Evolutionary conservation across 2,113 vertebrate species (phyloP).

Genomic region (Andinoacara biseriatus): DNA sequence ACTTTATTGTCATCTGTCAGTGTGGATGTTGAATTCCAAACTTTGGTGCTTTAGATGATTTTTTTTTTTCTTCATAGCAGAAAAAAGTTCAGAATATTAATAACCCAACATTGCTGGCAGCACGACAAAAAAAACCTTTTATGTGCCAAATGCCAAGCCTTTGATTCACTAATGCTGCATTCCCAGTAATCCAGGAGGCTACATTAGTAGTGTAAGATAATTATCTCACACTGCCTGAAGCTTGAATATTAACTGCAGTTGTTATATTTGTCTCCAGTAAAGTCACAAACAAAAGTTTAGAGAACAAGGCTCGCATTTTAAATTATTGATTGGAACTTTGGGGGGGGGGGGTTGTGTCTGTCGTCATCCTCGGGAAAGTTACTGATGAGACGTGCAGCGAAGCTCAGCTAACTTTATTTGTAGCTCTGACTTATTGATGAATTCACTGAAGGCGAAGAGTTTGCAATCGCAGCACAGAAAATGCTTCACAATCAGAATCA

Average conservation of each 20-base stretch:
- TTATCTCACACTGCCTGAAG: conserved; percentile 35
- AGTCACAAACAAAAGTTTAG: conserved; percentile 32
- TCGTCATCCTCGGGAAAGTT: neutral
- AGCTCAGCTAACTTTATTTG: neutral
- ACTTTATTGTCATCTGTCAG: neutral
- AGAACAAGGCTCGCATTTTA: conserved; percentile 24
- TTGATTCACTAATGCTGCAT: conserved; percentile 36
- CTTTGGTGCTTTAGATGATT: neutral
- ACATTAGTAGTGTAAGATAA: conserved; percentile 33
- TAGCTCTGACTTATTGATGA: neutral
- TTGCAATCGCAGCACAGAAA: neutral
- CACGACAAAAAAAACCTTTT: neutral
- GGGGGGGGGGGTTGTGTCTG: neutral
- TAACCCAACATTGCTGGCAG: conserved; percentile 29
- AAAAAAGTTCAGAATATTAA: conserved; percentile 14
- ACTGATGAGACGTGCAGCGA: conserved; percentile 5
- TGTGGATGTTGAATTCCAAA: neutral
- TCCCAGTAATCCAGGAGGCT: conserved; percentile 31
- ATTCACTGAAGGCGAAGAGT: neutral
- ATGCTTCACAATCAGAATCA: neutral
- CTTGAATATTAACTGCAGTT: conserved; percentile 41
- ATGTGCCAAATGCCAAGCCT: conserved; percentile 22
- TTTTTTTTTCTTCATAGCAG: neutral
- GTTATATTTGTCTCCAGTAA: conserved; percentile 22
- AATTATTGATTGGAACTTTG: conserved; percentile 12